Conservation (phyloP, 2,797 vertebrate genomes). For the Catostomus latipinnis region DNA sequence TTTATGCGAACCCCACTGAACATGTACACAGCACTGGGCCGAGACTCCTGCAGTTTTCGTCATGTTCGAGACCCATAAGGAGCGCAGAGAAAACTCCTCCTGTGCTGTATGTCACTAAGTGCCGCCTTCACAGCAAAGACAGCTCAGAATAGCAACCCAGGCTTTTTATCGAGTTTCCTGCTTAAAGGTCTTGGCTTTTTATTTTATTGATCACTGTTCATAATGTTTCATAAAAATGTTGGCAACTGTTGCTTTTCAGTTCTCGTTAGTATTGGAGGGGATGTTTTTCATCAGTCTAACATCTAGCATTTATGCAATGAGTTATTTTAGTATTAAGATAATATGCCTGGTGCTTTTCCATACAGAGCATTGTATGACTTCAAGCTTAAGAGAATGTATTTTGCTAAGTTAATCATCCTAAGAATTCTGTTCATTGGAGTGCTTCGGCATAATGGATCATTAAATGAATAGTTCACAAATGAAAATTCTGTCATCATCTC, state of each 20-base stretch:
- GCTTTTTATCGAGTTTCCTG: constrained; percentile 34
- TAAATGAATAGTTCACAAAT: neutral
- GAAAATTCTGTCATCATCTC: too few species aligned
- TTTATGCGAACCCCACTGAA: constrained; percentile 66
- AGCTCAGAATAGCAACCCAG: constrained; percentile 36
- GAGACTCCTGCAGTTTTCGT: constrained; percentile 35
- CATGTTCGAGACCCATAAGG: constrained; percentile 25
- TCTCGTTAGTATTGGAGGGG: neutral
- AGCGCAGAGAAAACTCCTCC: constrained; percentile 31
- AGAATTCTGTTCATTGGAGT: neutral
- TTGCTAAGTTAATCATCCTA: neutral
- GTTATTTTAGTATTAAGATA: constrained; percentile 8
- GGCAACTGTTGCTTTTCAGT: constrained; percentile 6
- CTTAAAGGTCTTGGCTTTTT: constrained; percentile 46
- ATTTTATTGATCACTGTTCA: constrained; percentile 15
- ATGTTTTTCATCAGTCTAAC: constrained; percentile 1
- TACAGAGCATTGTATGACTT: neutral
- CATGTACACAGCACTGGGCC: constrained; percentile 29
- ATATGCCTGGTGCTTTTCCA: neutral
- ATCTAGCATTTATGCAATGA: constrained; percentile 19
- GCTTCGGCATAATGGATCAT: neutral
- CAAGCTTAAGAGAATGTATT: neutral
- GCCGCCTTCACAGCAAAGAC: constrained; percentile 25
- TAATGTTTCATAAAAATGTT: constrained; percentile 30
- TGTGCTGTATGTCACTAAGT: constrained; percentile 38